Percentiles rank a stretch among this genome's conserved stretches.
phyloP scores from a whole-genome alignment of 2,888 invertebrate genomes.

The Clitarchus hookeri region DNA sequence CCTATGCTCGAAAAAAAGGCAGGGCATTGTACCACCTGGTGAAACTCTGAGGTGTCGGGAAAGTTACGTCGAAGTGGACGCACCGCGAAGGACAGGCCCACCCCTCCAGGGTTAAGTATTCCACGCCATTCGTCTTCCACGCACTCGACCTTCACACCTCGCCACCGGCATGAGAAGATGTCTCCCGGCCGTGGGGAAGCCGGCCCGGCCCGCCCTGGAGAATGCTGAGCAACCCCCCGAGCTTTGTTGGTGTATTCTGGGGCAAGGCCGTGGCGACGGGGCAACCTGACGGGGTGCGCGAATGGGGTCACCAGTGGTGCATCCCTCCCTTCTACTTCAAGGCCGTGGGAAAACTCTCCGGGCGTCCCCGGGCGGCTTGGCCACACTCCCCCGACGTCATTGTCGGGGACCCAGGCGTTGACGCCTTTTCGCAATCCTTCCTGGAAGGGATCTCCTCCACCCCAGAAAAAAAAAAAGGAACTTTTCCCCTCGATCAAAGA shows the following conservation, averaged over 20 bases:
- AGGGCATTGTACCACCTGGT: no score
- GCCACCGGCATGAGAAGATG: not conserved
- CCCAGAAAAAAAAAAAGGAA: not conserved
- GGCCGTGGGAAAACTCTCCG: not conserved
- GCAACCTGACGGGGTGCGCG: not conserved
- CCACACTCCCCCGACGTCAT: no score
- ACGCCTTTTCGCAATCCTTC: constrained; percentile 3
- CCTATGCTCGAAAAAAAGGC: no score
- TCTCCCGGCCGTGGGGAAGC: not conserved
- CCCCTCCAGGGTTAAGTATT: no score
- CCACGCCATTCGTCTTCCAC: not conserved
- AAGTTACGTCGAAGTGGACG: no score
- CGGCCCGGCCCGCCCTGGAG: not conserved
- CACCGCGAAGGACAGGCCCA: no score
- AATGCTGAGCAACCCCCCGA: not conserved
- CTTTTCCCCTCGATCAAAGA: not conserved
- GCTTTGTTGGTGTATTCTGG: not conserved
- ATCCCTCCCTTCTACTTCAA: not conserved
- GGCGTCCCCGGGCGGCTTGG: no score
- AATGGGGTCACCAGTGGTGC: not conserved
- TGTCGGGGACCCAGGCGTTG: no score
- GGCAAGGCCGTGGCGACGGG: not conserved
- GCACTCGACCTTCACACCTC: not conserved
- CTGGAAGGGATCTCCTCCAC: not conserved
- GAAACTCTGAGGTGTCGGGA: no score